Conservation (phyloP, 2,113 vertebrate genomes). For the Xiphias gladius region DNA sequence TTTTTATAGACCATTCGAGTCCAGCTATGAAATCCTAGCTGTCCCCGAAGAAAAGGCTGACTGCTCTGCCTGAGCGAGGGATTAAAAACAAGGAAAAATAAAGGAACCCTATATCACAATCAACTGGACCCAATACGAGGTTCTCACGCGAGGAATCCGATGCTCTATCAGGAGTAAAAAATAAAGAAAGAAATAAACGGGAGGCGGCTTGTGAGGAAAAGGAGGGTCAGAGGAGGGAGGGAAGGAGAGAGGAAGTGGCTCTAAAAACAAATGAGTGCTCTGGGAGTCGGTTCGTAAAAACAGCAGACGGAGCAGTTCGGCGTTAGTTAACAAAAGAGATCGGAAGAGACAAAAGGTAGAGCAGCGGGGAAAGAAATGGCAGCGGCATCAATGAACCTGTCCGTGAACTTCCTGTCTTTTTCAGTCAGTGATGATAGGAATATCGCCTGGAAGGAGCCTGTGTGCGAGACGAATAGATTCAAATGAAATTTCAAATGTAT, state of each 20-base stretch:
- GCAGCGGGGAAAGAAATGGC: neutral
- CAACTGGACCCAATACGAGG: conserved; percentile 5
- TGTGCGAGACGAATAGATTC: no score
- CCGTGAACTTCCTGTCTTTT: neutral
- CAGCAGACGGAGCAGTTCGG: neutral
- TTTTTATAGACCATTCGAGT: neutral
- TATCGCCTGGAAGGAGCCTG: no score
- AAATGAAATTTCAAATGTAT: no score
- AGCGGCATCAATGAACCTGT: neutral
- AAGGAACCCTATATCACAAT: conserved; percentile 54
- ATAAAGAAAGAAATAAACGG: neutral
- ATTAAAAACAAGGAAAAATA: conserved; percentile 42
- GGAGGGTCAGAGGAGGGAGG: neutral
- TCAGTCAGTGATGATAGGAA: neutral
- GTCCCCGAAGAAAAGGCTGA: conserved; percentile 49
- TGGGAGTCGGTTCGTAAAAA: conserved; percentile 12
- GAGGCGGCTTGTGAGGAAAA: neutral
- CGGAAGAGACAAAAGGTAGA: neutral
- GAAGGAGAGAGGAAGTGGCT: conserved; percentile 19
- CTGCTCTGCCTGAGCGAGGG: conserved; percentile 26
- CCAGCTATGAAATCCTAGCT: conserved; percentile 46
- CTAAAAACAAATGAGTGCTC: conserved; percentile 31
- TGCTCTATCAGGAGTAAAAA: conserved; percentile 11
- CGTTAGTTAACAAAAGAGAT: neutral
- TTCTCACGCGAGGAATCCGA: conserved; percentile 57